Conservation (phyloP, 1,140 invertebrate genomes). For the Grapholita molesta region DNA sequence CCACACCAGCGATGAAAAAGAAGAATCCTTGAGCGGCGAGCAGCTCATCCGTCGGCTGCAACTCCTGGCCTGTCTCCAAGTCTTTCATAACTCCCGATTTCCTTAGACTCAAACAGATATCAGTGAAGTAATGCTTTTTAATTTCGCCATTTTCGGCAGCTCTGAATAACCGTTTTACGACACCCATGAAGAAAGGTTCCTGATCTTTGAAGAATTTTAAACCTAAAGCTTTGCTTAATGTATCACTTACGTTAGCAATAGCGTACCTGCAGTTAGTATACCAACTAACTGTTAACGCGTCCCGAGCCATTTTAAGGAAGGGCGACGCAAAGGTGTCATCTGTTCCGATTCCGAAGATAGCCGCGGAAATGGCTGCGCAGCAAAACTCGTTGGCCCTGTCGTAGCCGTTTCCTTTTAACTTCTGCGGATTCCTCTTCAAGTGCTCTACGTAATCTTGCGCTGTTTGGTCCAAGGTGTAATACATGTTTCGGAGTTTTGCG, state of each 20-base stretch:
- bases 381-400: slow-evolving; percentile 23
- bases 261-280: neutral
- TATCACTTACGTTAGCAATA: neutral
- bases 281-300: neutral
- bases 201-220: neutral
- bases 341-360: neutral
- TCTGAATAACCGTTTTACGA: slow-evolving; percentile 1
- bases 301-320: slow-evolving; percentile 8
- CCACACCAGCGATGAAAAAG: slow-evolving; percentile 1
- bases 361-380: neutral
- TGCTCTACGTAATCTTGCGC: slow-evolving; percentile 42
- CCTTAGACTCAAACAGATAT: neutral
- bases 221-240: neutral
- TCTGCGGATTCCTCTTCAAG: slow-evolving; percentile 35
- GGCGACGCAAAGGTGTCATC: neutral
- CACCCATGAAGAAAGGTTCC: slow-evolving; percentile 11
- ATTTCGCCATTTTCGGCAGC: neutral
- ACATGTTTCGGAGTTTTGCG: slow-evolving; percentile 72
- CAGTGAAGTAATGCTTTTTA: slow-evolving; percentile 2
- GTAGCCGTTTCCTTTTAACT: slow-evolving; percentile 26
- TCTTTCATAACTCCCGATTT: neutral
- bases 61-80: neutral
- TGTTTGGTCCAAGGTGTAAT: slow-evolving; percentile 52
- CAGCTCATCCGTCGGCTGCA: slow-evolving; percentile 15
- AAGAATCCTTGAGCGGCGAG: slow-evolving; percentile 1